Conservation (phyloP, 2,797 vertebrate species). For the Alfaro cultratus region DNA sequence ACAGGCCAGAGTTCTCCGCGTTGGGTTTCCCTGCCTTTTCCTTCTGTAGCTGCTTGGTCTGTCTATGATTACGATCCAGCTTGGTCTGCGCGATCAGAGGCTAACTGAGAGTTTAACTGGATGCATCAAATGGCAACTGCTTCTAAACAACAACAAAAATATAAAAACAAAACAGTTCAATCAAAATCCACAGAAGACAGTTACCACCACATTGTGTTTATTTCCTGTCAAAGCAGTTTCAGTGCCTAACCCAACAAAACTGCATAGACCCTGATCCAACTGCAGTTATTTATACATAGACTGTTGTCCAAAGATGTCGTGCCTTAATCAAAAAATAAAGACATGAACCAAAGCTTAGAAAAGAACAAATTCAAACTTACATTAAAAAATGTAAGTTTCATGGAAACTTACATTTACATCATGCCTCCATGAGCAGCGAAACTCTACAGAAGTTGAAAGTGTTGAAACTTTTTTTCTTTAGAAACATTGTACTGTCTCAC, state of each 20-base stretch:
- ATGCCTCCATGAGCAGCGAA: neutral
- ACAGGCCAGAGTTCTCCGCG: conserved; percentile 7
- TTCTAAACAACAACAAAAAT: neutral
- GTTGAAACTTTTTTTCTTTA: neutral
- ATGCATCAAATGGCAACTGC: neutral
- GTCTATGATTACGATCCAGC: conserved; percentile 1
- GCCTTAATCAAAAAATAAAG: neutral
- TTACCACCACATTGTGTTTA: neutral
- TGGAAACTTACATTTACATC: neutral
- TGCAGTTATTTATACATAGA: neutral
- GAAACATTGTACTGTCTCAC: neutral
- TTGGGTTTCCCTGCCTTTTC: conserved; percentile 27
- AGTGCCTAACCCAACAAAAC: neutral
- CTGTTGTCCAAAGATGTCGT: neutral
- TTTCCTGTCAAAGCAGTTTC: neutral
- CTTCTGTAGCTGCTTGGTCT: conserved; percentile 11
- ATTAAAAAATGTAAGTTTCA: neutral
- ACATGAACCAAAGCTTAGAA: neutral
- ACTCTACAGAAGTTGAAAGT: neutral
- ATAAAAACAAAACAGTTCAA: neutral
- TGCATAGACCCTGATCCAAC: neutral
- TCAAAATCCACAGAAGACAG: neutral
- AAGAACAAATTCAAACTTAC: neutral
- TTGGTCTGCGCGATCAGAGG: conserved; percentile 1
- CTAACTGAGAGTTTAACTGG: neutral